Base-by-base conservation (phyloP, 2,113 vertebrate species). In the Semnopithecus entellus region DNA sequence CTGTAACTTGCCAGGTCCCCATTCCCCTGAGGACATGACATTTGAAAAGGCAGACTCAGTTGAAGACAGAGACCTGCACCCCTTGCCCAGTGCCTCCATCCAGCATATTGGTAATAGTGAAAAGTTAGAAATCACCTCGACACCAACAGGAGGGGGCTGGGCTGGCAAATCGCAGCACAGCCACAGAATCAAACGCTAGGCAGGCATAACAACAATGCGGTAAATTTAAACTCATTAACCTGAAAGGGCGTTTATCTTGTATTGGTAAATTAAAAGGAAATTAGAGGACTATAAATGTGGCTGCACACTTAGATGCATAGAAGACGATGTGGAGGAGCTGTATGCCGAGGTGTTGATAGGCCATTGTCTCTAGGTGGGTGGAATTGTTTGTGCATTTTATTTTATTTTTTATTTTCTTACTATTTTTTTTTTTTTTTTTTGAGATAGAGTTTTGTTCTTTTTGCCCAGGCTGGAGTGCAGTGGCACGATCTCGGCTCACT, bases 1-100 rank as follows among this genome's bases (percentile, higher is more conserved):
- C 91, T 97, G 81, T 95, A 75, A 20, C 72, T 57, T 70, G 43
- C 85, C 88, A 97, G 88, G 35, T 70, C 80, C 81, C 76, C 35
- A 23, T 84, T 87, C 61, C n/a, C 70, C 79, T 89, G 86, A 82
- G 94, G 94, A 89, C 68, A 25, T n/a, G 90, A 93, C 75, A 78
- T 48, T 90, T 90, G 50, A 80, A 92, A 94, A 92, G 84, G 85
- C 85, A 92, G 73, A 43, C 32, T 86, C 8, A 73, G 57, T 23
- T 14, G 64, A 79, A 88, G 43, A 70, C 45, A 20, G 91, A 80
- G 64, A 78, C 13, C n/a, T 45, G 17, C 40, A 17, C 32, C 8
- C 43, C 43, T 16, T 2, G 30, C n/a, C 38, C 23, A 16, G 32
- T 14, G 48, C 32, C 30, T 50, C 50, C 64, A 27, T 27, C 45